Percentiles rank a stretch among this genome's conserved stretches.
Evolutionary conservation across 2,888 invertebrate species (phyloP).

Genomic region (Andrena flavipes): DNA sequence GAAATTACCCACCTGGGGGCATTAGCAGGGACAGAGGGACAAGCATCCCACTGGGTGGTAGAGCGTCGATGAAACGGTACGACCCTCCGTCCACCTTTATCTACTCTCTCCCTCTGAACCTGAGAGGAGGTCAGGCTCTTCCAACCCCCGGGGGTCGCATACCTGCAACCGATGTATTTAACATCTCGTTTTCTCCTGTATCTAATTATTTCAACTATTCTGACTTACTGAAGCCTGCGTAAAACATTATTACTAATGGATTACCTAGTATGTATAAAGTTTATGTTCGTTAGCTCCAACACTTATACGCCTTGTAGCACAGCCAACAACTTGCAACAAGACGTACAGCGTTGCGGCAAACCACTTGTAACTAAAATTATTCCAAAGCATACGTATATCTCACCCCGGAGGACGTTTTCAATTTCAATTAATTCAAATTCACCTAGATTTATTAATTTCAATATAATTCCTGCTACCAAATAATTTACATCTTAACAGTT

Average conservation of each 20-base stretch:
- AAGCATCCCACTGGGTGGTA: conserved; percentile 83
- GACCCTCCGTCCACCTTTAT: conserved; percentile 86
- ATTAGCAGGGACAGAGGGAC: conserved; percentile 83
- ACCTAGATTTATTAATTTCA: not conserved
- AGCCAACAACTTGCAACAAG: too few species aligned
- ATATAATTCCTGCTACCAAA: not conserved
- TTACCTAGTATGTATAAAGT: not conserved
- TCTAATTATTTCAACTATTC: conserved; percentile 50
- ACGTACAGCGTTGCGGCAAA: too few species aligned
- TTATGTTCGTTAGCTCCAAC: not conserved
- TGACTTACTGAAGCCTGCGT: conserved; percentile 58
- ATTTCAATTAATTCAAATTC: not conserved
- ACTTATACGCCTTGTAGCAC: not conserved
- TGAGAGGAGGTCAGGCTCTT: conserved; percentile 82
- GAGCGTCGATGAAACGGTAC: conserved; percentile 88
- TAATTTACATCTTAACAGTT: not conserved
- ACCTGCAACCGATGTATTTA: conserved; percentile 84
- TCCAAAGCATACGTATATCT: not conserved
- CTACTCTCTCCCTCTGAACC: conserved; percentile 84
- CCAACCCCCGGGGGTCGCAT: conserved; percentile 83
- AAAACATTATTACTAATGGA: conserved; percentile 12
- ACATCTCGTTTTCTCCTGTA: conserved; percentile 69
- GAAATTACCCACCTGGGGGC: conserved; percentile 84
- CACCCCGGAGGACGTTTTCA: not conserved
- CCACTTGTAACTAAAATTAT: not conserved